Conservation (phyloP, 2,113 vertebrate species). For the Myrmecobius fasciatus region DNA sequence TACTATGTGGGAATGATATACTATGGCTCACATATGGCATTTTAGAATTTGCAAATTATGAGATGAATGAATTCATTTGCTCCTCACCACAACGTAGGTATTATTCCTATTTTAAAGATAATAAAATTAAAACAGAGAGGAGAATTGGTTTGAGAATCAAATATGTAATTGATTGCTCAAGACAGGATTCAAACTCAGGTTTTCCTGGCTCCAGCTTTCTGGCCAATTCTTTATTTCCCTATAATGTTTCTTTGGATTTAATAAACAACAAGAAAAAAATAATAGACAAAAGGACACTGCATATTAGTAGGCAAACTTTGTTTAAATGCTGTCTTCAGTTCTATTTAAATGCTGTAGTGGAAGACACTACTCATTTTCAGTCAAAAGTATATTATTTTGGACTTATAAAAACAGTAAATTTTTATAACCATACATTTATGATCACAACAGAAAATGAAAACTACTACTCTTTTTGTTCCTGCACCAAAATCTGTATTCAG, state of each 20-base stretch:
- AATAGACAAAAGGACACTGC: neutral
- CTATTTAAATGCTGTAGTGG: conserved; percentile 15
- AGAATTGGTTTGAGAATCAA: neutral
- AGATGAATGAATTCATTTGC: neutral
- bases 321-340: conserved; percentile 28
- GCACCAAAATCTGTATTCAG: conserved; percentile 11
- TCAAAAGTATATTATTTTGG: conserved; percentile 1
- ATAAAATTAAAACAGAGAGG: neutral
- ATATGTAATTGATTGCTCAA: neutral
- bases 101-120: neutral
- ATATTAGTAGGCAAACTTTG: neutral
- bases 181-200: neutral
- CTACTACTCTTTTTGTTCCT: conserved; percentile 1
- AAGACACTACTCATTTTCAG: neutral
- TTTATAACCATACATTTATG: neutral
- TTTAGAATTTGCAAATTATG: neutral
- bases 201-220: neutral
- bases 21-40: neutral
- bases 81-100: neutral
- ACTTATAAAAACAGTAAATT: conserved; percentile 20
- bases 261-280: neutral
- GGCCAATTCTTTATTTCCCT: neutral
- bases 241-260: neutral
- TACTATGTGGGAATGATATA: neutral
- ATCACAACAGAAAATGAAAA: neutral